Evolutionary conservation across 1,140 invertebrate species (phyloP).

Genomic region (Papilio helenus): DNA sequence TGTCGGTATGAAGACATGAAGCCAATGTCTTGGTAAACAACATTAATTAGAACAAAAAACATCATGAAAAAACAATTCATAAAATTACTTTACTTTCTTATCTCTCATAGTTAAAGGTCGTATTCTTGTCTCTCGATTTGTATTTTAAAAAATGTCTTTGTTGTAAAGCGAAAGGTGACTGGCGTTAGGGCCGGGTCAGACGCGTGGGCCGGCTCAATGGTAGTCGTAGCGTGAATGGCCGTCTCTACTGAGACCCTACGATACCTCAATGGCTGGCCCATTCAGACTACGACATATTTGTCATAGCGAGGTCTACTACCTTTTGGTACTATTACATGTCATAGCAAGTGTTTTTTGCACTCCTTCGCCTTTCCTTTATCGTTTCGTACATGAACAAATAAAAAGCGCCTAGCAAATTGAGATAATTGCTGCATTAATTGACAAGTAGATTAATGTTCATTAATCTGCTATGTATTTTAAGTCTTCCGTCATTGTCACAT

Average conservation of each 20-base stretch:
- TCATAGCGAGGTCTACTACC: constrained; percentile 43
- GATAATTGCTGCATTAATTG: background rate
- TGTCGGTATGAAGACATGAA: background rate
- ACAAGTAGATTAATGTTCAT: background rate
- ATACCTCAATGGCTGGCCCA: constrained; percentile 57
- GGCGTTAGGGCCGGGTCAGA: constrained; percentile 42
- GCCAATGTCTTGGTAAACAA: background rate
- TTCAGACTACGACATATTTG: constrained; percentile 47
- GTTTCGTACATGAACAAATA: background rate
- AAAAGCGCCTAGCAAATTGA: no score
- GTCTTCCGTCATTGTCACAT: background rate
- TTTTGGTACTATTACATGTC: constrained; percentile 39
- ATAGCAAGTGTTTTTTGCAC: constrained; percentile 8
- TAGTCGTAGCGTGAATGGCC: constrained; percentile 50
- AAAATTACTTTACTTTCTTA: background rate
- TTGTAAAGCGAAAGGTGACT: background rate
- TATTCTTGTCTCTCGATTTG: background rate
- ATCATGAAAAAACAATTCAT: background rate
- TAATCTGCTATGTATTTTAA: background rate
- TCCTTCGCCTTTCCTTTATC: background rate
- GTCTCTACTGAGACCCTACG: constrained; percentile 49
- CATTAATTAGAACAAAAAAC: background rate
- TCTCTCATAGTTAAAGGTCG: background rate
- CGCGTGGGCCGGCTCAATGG: constrained; percentile 59
- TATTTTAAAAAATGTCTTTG: background rate